Conservation (phyloP, 2,797 vertebrate genomes). For the Premnoplex brunnescens region DNA sequence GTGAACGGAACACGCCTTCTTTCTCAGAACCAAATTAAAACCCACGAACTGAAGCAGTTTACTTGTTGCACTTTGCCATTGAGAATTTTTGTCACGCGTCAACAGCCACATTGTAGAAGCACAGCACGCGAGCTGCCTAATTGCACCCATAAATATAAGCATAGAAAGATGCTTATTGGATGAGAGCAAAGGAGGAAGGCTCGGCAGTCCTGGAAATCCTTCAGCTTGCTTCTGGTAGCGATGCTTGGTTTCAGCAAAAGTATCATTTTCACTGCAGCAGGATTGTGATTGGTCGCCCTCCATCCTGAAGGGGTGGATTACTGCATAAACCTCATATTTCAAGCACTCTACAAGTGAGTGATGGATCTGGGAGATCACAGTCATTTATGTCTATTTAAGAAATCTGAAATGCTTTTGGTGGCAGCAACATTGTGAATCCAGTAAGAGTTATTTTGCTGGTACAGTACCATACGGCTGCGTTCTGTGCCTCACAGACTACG, state of each 20-base stretch:
- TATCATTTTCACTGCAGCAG: conserved; percentile 48
- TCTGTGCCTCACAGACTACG: not conserved
- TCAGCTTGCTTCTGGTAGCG: not conserved
- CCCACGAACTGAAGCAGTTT: not conserved
- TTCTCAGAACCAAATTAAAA: not conserved
- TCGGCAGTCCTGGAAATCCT: not conserved
- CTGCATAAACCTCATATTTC: not conserved
- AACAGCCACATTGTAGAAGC: not conserved
- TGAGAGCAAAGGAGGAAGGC: not conserved
- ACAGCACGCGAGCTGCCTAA: not conserved
- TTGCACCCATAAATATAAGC: not conserved
- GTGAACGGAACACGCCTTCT: not conserved
- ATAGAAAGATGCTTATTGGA: not conserved
- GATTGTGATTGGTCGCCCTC: not conserved
- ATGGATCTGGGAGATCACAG: not conserved
- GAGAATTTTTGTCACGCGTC: not conserved
- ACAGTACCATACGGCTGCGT: not conserved
- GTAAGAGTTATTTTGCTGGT: not conserved
- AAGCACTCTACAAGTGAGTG: not conserved
- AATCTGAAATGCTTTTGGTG: not conserved
- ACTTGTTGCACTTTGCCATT: not conserved
- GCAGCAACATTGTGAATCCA: not conserved
- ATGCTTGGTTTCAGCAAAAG: not conserved
- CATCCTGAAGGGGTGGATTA: conserved; percentile 23
- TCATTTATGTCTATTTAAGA: not conserved